A percentile compares a stretch with the other conserved stretches of the same genome.
Conservation (phyloP, 2,113 vertebrate species). For the Brachyistius frenatus region DNA sequence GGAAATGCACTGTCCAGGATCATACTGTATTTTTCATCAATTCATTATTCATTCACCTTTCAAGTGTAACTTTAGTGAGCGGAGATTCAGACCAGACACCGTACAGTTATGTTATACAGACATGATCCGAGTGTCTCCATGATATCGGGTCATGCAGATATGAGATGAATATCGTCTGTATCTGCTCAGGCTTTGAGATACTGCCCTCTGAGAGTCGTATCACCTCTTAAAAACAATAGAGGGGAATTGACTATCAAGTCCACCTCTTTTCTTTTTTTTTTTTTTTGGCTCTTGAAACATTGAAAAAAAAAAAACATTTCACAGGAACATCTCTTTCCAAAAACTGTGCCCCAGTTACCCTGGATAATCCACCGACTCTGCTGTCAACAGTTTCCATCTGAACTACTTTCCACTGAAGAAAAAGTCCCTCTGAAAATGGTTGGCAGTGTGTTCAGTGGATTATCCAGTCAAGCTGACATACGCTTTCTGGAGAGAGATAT, state of each 20-base stretch:
- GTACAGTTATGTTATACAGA: too few species aligned
- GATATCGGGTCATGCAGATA: not conserved
- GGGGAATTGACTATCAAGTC: not conserved
- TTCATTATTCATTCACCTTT: too few species aligned
- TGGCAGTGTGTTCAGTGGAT: conserved; percentile 27
- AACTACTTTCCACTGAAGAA: conserved; percentile 36
- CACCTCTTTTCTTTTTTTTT: not conserved
- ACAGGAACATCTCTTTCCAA: conserved; percentile 10
- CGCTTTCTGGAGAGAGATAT: conserved; percentile 27
- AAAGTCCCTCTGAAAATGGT: conserved; percentile 26
- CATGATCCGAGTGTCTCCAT: too few species aligned
- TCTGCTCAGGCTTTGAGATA: not conserved
- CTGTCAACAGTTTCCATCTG: conserved; percentile 42
- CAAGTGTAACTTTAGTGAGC: too few species aligned
- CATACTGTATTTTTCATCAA: too few species aligned
- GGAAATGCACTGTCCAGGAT: too few species aligned
- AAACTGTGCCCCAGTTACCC: conserved; percentile 37
- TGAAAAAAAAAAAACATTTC: conserved; percentile 6
- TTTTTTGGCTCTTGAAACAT: conserved; percentile 8
- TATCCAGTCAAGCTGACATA: conserved; percentile 10
- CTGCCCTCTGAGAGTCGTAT: not conserved
- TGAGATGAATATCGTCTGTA: conserved; percentile 4
- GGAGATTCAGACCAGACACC: too few species aligned
- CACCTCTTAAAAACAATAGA: not conserved
- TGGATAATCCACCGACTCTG: conserved; percentile 39